Conservation (phyloP, 2,113 vertebrate species). For the Aptenodytes forsteri region DNA sequence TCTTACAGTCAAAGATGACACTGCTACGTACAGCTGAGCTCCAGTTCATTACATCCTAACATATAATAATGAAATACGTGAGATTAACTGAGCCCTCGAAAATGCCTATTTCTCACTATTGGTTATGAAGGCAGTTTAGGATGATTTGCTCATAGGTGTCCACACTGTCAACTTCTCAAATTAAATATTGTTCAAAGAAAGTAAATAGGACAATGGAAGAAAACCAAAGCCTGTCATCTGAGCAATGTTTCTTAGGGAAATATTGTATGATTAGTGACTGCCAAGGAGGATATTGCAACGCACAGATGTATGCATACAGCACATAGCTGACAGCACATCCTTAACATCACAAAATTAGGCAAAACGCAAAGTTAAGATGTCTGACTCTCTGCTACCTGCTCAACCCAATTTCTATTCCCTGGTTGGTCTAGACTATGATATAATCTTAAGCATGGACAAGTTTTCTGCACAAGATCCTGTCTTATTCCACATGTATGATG, state of each 20-base stretch:
- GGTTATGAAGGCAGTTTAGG: neutral
- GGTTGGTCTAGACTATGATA: neutral
- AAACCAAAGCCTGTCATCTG: neutral
- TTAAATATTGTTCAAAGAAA: neutral
- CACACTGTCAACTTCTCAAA: neutral
- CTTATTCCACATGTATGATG: neutral
- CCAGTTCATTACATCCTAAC: neutral
- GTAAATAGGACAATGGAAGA: neutral
- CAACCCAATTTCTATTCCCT: neutral
- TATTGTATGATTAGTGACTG: neutral
- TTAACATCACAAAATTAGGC: neutral
- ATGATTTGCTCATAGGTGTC: neutral
- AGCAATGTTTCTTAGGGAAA: neutral
- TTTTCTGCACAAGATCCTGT: neutral
- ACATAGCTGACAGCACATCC: neutral
- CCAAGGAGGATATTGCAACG: neutral
- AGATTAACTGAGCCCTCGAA: neutral
- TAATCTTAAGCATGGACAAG: neutral
- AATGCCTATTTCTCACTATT: neutral
- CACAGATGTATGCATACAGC: neutral
- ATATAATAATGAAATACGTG: neutral
- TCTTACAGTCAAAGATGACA: slow-evolving; percentile 15
- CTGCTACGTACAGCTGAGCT: neutral
- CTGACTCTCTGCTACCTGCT: neutral
- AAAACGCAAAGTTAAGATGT: neutral